These are phyloP conservation scores for Nannospalax galili DNA, from an alignment of 2,113 vertebrate species.

Conservation along the genomic window DNA sequence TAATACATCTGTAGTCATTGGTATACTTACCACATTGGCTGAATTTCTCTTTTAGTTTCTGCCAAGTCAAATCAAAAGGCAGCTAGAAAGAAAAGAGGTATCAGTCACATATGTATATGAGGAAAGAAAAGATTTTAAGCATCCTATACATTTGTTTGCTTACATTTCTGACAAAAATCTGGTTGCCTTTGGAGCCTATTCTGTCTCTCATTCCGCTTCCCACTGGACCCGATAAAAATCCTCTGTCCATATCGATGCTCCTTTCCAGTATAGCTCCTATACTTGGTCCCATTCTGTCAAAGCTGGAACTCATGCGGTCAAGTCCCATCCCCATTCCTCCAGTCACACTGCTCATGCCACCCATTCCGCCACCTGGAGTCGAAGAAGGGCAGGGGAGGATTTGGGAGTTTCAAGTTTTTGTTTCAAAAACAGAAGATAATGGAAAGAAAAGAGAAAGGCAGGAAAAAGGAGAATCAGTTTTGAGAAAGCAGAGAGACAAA, in stretches of 20 bases:
- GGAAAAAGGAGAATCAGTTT: slow-evolving; percentile 35
- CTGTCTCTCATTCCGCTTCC: slow-evolving; percentile 93
- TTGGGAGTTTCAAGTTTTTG: slow-evolving; percentile 33
- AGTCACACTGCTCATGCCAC: slow-evolving; percentile 93
- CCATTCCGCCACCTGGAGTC: slow-evolving; percentile 85
- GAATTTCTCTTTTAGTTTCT: slow-evolving; percentile 99
- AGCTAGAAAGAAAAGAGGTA: slow-evolving; percentile 90
- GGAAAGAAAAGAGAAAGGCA: background rate
- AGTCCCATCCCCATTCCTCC: slow-evolving; percentile 90
- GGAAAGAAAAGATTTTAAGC: slow-evolving; percentile 34
- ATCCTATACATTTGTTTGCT: slow-evolving; percentile 78
- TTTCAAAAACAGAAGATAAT: slow-evolving; percentile 56
- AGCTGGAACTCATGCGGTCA: slow-evolving; percentile 94
- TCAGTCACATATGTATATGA: slow-evolving; percentile 73
- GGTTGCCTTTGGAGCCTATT: slow-evolving; percentile 95
- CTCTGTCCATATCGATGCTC: slow-evolving; percentile 93
- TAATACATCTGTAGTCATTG: slow-evolving; percentile 33
- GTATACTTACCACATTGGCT: slow-evolving; percentile 95
- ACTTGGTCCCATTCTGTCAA: slow-evolving; percentile 92
- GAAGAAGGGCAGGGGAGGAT: slow-evolving; percentile 1
- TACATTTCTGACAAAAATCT: slow-evolving; percentile 99
- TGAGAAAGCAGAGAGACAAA: slow-evolving; percentile 47
- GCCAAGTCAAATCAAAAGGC: slow-evolving; percentile 98
- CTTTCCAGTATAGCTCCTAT: slow-evolving; percentile 89
- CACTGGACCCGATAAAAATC: slow-evolving; percentile 92